phyloP scores from a whole-genome alignment of 2,797 vertebrate genomes.

The Oreochromis grahami region DNA sequence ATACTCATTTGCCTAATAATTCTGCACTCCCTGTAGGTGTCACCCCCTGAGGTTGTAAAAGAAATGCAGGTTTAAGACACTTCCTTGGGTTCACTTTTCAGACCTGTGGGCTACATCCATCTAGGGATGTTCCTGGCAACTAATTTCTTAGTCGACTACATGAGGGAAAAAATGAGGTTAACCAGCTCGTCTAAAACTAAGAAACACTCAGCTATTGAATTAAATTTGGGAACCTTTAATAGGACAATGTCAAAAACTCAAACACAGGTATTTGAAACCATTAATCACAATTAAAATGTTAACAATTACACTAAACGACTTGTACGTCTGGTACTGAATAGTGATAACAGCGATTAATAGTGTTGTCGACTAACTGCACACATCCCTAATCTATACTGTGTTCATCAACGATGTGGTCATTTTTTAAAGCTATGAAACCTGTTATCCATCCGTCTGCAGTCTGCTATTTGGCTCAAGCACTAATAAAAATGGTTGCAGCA shows the following conservation, averaged over 20 bases:
- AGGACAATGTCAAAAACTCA: background rate
- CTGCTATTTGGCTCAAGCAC: background rate
- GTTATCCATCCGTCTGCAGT: background rate
- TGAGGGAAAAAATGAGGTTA: background rate
- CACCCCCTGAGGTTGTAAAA: too few species aligned
- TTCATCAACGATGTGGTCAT: fast-evolving
- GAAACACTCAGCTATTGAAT: background rate
- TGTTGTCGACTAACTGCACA: background rate
- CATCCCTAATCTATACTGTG: background rate
- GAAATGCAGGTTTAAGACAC: background rate
- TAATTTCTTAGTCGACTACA: background rate
- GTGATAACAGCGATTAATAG: background rate
- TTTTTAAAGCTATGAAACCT: background rate
- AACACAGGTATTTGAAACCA: background rate
- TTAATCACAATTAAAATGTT: background rate
- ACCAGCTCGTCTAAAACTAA: background rate
- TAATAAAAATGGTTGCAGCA: background rate
- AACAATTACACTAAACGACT: background rate
- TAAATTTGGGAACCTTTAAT: background rate
- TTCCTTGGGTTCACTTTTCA: background rate
- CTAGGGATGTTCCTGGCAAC: background rate
- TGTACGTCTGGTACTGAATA: background rate
- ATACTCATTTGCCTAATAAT: too few species aligned
- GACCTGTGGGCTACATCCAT: background rate
- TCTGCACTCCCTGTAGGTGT: too few species aligned